phyloP scores from a whole-genome alignment of 2,113 vertebrate genomes.

The Cariama cristata region DNA sequence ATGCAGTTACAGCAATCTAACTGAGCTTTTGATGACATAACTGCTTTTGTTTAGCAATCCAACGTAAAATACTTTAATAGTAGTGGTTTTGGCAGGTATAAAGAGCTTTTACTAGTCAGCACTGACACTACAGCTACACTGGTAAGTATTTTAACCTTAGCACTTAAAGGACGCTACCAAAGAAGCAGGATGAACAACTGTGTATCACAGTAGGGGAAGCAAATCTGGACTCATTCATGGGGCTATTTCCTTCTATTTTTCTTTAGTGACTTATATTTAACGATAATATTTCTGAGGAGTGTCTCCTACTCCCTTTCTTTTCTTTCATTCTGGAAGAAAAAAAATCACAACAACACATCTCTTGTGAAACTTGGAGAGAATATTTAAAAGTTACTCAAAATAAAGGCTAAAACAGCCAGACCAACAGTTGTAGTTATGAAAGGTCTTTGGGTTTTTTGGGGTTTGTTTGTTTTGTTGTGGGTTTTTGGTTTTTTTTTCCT shows the following conservation, averaged over 20 bases:
- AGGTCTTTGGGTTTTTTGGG: neutral
- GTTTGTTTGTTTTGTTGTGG: too few species aligned
- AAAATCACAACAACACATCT: neutral
- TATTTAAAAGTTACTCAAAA: neutral
- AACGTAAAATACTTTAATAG: slow-evolving; percentile 6
- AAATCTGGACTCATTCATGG: neutral
- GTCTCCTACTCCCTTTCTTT: neutral
- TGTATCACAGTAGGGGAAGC: neutral
- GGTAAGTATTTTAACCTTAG: neutral
- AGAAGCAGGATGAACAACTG: neutral
- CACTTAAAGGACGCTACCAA: neutral
- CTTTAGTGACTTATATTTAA: neutral
- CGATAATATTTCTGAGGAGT: neutral
- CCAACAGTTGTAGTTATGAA: neutral
- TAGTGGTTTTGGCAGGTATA: neutral
- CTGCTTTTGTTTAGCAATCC: slow-evolving; percentile 1
- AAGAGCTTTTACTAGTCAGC: neutral
- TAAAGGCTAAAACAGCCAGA: neutral
- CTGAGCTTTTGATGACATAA: neutral
- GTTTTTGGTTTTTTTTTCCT: too few species aligned
- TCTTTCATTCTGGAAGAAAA: neutral
- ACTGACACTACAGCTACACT: neutral
- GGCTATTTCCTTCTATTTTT: neutral
- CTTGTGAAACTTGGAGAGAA: neutral
- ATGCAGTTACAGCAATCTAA: neutral